Conservation (phyloP, 2,888 invertebrate species). For the Scaeva pyrastri region DNA sequence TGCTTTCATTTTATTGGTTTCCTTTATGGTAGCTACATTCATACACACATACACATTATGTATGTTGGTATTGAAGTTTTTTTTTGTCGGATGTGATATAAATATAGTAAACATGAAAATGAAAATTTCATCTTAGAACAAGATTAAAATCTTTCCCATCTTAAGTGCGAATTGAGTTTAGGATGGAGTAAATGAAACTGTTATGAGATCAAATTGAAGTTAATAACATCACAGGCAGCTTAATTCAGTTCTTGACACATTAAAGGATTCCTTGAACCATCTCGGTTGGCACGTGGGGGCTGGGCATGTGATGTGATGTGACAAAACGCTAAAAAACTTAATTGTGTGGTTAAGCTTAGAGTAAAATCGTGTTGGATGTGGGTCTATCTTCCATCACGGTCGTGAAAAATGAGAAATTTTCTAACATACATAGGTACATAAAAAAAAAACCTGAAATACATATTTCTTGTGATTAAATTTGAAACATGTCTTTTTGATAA, state of each 20-base stretch:
- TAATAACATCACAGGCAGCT: slow-evolving; percentile 18
- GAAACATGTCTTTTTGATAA: too few relatives aligned
- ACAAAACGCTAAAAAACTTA: not conserved
- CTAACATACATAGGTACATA: too few relatives aligned
- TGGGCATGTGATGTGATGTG: not conserved
- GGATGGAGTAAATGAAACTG: not conserved
- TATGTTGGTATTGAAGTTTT: not conserved
- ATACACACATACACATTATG: not conserved
- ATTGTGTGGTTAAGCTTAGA: not conserved
- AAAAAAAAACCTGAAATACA: too few relatives aligned
- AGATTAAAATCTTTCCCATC: not conserved
- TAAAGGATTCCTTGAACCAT: not conserved
- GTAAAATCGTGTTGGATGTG: too few relatives aligned
- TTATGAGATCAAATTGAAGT: slow-evolving; percentile 20
- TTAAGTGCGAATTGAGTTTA: slow-evolving; percentile 15
- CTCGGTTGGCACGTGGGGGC: not conserved
- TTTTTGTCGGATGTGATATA: not conserved
- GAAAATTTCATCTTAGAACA: slow-evolving; percentile 6
- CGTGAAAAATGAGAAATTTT: too few relatives aligned
- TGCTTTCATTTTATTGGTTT: slow-evolving; percentile 12
- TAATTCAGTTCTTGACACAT: not conserved
- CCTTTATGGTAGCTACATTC: not conserved
- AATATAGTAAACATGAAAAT: not conserved
- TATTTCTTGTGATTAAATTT: too few relatives aligned
- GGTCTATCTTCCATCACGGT: too few relatives aligned